These are phyloP conservation scores for Pristionchus arcanus DNA, from an alignment of 2,888 invertebrate genomes.

Conservation along the genomic window DNA sequence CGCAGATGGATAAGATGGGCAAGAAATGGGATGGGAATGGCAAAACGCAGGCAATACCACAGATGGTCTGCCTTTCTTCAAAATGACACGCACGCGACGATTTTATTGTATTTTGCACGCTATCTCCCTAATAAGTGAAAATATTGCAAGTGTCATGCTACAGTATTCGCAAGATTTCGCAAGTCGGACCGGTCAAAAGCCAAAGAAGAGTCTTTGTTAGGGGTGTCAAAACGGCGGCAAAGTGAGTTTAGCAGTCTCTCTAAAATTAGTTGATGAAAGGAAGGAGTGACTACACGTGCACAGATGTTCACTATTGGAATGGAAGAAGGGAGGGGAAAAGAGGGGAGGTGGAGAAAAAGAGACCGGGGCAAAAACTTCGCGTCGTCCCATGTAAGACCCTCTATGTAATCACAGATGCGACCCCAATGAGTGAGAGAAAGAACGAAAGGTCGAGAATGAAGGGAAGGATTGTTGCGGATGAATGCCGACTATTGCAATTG, in stretches of 20 bases:
- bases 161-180: background rate
- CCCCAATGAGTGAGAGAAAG: slow-evolving; percentile 20
- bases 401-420: slow-evolving; percentile 5
- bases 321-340: background rate
- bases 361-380: background rate
- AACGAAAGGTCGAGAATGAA: background rate
- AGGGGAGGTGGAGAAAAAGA: background rate
- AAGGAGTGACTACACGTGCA: background rate
- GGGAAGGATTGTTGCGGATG: background rate
- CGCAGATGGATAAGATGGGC: no score
- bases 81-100: background rate
- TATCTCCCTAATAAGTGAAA: no score
- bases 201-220: background rate
- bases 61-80: background rate
- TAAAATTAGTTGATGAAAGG: background rate
- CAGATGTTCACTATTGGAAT: slow-evolving; percentile 31
- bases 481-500: background rate
- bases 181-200: background rate
- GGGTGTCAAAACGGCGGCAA: background rate
- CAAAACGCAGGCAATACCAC: background rate
- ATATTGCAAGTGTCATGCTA: no score
- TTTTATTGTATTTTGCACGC: no score
- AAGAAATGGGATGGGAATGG: background rate
- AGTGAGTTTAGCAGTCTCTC: background rate
- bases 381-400: slow-evolving; percentile 32